Evolutionary conservation across 2,113 vertebrate species (phyloP).

Genomic region (Leptobrachium ailaonicum): DNA sequence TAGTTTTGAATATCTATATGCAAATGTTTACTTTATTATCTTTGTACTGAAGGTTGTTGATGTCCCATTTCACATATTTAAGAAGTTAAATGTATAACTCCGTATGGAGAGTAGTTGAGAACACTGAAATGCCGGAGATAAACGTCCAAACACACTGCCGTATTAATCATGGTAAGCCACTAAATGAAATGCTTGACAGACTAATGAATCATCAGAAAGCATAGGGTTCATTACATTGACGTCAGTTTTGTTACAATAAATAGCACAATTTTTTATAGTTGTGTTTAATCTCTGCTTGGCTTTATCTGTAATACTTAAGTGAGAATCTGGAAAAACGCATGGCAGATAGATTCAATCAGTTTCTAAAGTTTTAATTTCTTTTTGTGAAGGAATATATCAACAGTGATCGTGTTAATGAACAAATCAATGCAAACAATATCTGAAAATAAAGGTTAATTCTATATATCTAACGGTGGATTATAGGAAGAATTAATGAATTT

Average conservation of each 20-base stretch:
- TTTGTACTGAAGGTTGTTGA: neutral
- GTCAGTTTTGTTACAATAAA: constrained; percentile 41
- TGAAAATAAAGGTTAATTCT: no score
- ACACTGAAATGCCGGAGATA: constrained; percentile 41
- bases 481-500: no score
- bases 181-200: constrained; percentile 46
- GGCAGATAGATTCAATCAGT: neutral
- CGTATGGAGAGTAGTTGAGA: constrained; percentile 14
- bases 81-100: neutral
- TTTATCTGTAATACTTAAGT: constrained; percentile 35
- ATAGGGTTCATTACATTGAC: constrained; percentile 27
- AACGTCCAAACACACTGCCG: constrained; percentile 42
- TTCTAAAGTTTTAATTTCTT: neutral
- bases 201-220: constrained; percentile 45
- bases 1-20: no score
- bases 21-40: neutral
- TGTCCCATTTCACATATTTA: neutral
- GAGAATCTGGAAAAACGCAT: constrained; percentile 20
- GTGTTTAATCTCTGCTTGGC: constrained; percentile 44
- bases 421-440: no score
- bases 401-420: no score
- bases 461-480: no score
- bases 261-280: constrained; percentile 32
- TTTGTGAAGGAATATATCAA: no score
- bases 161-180: constrained; percentile 51